Evolutionary conservation across 2,797 vertebrate species (phyloP).

Genomic region (Manis pentadactyla): DNA sequence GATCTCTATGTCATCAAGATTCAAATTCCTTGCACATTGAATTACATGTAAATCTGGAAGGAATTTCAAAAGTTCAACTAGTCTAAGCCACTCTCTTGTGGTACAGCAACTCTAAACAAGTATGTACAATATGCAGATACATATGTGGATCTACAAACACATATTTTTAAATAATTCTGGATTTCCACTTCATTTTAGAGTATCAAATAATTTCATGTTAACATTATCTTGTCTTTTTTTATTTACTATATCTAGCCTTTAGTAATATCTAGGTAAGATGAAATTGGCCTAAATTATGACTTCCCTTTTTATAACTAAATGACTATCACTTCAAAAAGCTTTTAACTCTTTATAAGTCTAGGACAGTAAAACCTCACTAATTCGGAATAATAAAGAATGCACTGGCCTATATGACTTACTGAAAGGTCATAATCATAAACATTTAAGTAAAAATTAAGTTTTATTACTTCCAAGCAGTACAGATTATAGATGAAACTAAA

Average conservation of each 20-base stretch:
- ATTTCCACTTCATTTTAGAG: slow-evolving; percentile 48
- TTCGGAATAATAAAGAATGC: slow-evolving; percentile 66
- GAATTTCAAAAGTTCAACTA: slow-evolving; percentile 57
- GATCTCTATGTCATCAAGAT: slow-evolving; percentile 14
- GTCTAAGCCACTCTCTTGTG: neutral
- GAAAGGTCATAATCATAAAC: slow-evolving; percentile 59
- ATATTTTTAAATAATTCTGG: slow-evolving; percentile 7
- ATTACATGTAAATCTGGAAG: slow-evolving; percentile 52
- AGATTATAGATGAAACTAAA: slow-evolving; percentile 66
- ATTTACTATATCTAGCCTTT: slow-evolving; percentile 20
- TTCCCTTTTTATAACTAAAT: slow-evolving; percentile 42
- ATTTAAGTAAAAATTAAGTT: slow-evolving; percentile 62
- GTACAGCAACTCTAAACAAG: neutral
- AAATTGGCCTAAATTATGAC: slow-evolving; percentile 20
- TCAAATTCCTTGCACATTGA: slow-evolving; percentile 57
- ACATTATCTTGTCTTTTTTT: neutral
- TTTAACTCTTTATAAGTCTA: slow-evolving; percentile 33
- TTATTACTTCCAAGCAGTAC: slow-evolving; percentile 66
- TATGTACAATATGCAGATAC: slow-evolving; percentile 31
- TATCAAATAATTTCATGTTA: slow-evolving; percentile 28
- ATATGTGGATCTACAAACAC: slow-evolving; percentile 26
- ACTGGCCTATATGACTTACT: slow-evolving; percentile 40
- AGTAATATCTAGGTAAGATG: slow-evolving; percentile 40
- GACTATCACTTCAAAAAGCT: slow-evolving; percentile 25
- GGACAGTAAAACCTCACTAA: slow-evolving; percentile 81